These are phyloP conservation scores for Drosophila kohkoa DNA, from an alignment of 1,140 invertebrate species.

Conservation along the genomic window DNA sequence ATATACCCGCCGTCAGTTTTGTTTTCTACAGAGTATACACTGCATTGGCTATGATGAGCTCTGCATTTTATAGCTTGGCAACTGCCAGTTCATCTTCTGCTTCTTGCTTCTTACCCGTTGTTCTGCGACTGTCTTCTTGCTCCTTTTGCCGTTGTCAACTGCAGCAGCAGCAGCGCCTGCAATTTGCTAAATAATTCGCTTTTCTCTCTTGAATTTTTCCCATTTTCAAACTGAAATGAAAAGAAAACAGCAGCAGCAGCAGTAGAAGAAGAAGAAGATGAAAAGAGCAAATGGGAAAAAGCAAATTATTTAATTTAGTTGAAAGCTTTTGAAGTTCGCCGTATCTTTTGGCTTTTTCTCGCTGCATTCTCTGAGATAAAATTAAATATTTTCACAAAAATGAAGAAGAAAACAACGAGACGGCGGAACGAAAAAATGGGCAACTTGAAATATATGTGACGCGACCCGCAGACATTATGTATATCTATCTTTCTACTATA, in stretches of 20 bases:
- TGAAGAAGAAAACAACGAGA: slow-evolving; percentile 2
- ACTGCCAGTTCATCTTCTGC: slow-evolving; percentile 17
- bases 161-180: slow-evolving; percentile 2
- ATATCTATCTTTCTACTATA: slow-evolving; percentile 4
- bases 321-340: slow-evolving; percentile 69
- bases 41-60: neutral
- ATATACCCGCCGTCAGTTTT: neutral
- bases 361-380: slow-evolving; percentile 67
- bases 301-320: slow-evolving; percentile 75
- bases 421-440: slow-evolving; percentile 47
- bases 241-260: neutral
- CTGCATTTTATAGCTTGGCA: slow-evolving; percentile 10
- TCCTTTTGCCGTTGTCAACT: slow-evolving; percentile 7
- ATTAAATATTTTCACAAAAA: slow-evolving; percentile 65
- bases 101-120: neutral
- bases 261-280: neutral
- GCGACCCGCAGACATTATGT: slow-evolving; percentile 17
- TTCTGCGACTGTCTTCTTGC: neutral
- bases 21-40: neutral
- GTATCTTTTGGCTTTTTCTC: slow-evolving; percentile 35
- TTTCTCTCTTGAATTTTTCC: slow-evolving; percentile 14
- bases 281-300: slow-evolving; percentile 17
- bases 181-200: slow-evolving; percentile 20
- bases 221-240: slow-evolving; percentile 38
- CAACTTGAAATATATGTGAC: slow-evolving; percentile 71